Percentiles rank a stretch among this genome's conserved stretches.
Evolutionary conservation across 2,888 invertebrate species (phyloP).

Genomic region (Drosophila anceps): DNA sequence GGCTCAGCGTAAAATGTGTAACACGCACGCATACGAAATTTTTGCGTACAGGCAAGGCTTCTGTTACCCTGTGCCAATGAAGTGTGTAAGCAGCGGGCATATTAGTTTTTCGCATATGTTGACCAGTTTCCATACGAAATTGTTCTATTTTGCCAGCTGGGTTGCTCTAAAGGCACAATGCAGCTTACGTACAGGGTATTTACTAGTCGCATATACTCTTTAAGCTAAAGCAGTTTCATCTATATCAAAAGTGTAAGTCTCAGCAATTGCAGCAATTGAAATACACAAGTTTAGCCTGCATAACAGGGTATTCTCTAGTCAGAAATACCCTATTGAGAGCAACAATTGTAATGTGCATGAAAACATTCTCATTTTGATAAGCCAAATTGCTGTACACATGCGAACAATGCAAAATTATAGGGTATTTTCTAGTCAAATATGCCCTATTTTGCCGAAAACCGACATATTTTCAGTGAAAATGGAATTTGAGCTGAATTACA

Average conservation of each 20-base stretch:
- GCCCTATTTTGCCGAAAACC: too few species aligned
- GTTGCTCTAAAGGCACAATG: too few species aligned
- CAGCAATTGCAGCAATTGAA: neutral
- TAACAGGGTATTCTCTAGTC: neutral
- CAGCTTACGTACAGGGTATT: neutral
- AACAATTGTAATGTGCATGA: neutral
- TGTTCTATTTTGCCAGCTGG: too few species aligned
- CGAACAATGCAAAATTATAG: neutral
- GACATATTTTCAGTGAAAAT: too few species aligned
- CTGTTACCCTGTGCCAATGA: neutral
- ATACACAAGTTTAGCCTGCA: neutral
- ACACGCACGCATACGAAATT: constrained; percentile 74
- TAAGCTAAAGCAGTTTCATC: too few species aligned
- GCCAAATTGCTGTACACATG: neutral
- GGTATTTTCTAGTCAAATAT: neutral
- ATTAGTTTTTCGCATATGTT: too few species aligned
- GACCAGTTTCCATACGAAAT: too few species aligned
- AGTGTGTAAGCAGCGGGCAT: neutral
- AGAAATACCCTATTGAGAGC: accelerated
- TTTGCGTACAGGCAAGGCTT: constrained; percentile 44
- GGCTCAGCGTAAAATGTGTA: constrained; percentile 55
- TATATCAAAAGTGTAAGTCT: neutral
- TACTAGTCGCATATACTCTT: neutral
- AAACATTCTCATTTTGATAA: neutral
- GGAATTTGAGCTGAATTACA: neutral